A percentile compares a stretch with the other conserved stretches of the same genome.
Evolutionary conservation across 2,888 invertebrate genomes (phyloP).

Genomic region (Branchellion lobata): DNA sequence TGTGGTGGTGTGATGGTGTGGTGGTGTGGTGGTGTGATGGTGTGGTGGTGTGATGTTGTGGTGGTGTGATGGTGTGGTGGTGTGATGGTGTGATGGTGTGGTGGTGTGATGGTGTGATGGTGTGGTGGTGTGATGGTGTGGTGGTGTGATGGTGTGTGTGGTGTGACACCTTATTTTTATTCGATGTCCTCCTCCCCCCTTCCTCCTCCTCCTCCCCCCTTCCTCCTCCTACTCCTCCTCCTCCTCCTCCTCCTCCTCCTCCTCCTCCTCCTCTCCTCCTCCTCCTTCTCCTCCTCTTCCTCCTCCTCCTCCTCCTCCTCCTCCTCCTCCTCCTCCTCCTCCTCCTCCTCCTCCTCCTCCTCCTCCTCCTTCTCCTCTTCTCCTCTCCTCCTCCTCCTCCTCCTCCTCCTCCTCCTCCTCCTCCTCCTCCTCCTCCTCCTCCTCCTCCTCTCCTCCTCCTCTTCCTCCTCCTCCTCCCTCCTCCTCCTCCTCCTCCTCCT

Average conservation of each 20-base stretch:
- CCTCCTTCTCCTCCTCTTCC: conserved; percentile 12
- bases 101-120: no score
- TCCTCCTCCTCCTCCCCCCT: conserved; percentile 17
- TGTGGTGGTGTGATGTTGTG: no score
- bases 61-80: no score
- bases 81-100: no score
- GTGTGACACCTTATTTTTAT: no score
- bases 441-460: not conserved
- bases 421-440: not conserved
- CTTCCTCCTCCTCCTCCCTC: conserved; percentile 54
- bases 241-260: conserved; percentile 51
- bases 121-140: no score
- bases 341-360: conserved; percentile 61
- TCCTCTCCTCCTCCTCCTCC: conserved; percentile 57
- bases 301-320: not conserved
- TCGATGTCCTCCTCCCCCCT: no score
- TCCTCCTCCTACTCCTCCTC: not conserved
- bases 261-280: not conserved
- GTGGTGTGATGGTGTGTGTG: no score
- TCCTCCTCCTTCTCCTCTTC: conserved; percentile 57
- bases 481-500: conserved; percentile 7
- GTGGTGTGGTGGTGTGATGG: no score
- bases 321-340: conserved; percentile 54
- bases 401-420: conserved; percentile 52
- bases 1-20: no score